Base-by-base conservation (phyloP, 2,113 vertebrate genomes). In the Lamprotornis superbus region DNA sequence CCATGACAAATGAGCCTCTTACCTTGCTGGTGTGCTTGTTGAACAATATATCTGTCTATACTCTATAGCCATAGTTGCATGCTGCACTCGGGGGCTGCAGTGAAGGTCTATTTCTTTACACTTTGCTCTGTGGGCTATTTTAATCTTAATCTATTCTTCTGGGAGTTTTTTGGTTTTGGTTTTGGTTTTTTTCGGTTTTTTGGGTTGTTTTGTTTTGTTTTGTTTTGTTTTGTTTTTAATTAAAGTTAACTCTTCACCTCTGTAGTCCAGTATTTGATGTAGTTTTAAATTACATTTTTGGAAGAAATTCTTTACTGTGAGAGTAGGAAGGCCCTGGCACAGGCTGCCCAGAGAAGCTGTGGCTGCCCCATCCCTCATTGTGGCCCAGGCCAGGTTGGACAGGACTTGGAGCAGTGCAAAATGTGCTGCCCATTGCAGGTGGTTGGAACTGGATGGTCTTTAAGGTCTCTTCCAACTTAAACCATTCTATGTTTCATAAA, bases 31-130 rank as follows among this genome's bases (percentile, higher is more conserved):
- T 92, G 53, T 42, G 67, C 64, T 83, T 70, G n/a, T 74, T 86
- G 63, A 77, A 64, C 47, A 70, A 56, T 85, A 2, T 86, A 90
- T 78, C 56, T 82, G 6, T 60, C 61, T 87, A 52, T 83, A 63
- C 28, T 50, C 13, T 85, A 40, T 16, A 97, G 93, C 83, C 84
- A 93, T 91, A 61, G 40, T 74, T 96, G 92, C 97, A 95, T 86
- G 91, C 46, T 95, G 70, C 85, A 47, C 87, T 96, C 18, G 31
- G 79, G 87, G 24, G 9, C 39, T 89, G 57, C 30, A 87, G 30
- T 70, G 68, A 96, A 83, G 47, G 8, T 44, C 56, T 91, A 53
- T 63, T 97, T 50, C 73, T 91, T 93, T 69, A 53, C 31, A 57
- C 21, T 93, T 93, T 93, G 25, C 39, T 87, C 90, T 80, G 61